phyloP scores from a whole-genome alignment of 1,140 invertebrate species.

The Andrena cerasifolii region DNA sequence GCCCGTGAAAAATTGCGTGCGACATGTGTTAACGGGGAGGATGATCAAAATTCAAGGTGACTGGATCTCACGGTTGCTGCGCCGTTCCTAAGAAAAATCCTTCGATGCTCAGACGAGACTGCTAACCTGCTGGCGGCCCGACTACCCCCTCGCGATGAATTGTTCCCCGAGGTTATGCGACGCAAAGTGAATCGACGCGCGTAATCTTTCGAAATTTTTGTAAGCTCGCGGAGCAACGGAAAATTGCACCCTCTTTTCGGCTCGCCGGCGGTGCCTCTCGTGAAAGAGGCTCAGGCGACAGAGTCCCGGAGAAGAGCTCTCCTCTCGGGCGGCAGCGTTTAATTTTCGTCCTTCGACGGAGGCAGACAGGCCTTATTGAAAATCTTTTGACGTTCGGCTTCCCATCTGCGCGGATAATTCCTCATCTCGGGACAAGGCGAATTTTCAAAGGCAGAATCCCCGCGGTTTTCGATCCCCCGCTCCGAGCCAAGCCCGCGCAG shows the following conservation, averaged over 20 bases:
- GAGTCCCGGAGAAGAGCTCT: background rate
- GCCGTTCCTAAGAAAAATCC: background rate
- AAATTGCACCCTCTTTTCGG: background rate
- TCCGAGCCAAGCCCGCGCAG: background rate
- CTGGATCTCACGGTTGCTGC: background rate
- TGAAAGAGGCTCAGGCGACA: background rate
- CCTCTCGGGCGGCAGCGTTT: background rate
- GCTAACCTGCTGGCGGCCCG: background rate
- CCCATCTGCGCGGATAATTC: background rate
- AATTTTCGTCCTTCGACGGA: background rate
- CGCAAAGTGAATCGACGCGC: constrained; percentile 41
- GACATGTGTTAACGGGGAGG: background rate
- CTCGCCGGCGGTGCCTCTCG: background rate
- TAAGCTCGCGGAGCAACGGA: background rate
- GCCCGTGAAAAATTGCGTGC: constrained; percentile 18
- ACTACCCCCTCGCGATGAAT: background rate
- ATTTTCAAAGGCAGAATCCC: background rate
- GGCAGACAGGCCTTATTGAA: background rate
- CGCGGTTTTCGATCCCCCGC: background rate
- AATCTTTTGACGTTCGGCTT: background rate
- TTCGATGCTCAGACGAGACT: background rate
- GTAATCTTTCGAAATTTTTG: constrained; percentile 2
- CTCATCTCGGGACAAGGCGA: background rate
- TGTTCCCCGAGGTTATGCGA: constrained; percentile 32
- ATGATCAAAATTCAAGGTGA: background rate